phyloP scores from a whole-genome alignment of 2,888 invertebrate species.

The Colostygia pectinataria region DNA sequence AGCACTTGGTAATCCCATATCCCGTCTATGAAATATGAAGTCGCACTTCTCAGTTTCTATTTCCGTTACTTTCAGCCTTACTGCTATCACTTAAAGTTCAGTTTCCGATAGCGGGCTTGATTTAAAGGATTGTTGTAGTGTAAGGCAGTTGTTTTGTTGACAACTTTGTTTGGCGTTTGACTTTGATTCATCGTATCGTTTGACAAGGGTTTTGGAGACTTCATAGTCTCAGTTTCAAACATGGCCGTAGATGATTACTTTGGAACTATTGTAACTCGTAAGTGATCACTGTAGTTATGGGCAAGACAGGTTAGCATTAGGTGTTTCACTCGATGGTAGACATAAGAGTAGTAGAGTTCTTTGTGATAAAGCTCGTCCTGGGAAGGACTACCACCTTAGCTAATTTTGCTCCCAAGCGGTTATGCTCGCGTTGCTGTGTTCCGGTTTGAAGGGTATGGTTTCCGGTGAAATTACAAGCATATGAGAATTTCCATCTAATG shows the following conservation, averaged over 20 bases:
- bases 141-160: slow-evolving; percentile 28
- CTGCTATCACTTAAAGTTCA: slow-evolving; percentile 3
- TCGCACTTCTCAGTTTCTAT: slow-evolving; percentile 3
- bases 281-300: slow-evolving; percentile 1
- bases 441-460: too few relatives aligned
- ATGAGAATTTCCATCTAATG: too few relatives aligned
- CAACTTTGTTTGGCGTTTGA: slow-evolving; percentile 29
- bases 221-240: slow-evolving; percentile 11
- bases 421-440: too few relatives aligned
- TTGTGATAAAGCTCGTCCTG: too few relatives aligned
- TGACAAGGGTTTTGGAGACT: slow-evolving; percentile 24
- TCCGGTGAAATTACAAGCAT: too few relatives aligned
- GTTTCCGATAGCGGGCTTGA: not conserved
- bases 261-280: slow-evolving; percentile 9
- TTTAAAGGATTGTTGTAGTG: slow-evolving; percentile 12
- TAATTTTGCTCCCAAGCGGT: too few relatives aligned
- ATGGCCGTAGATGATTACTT: slow-evolving; percentile 12
- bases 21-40: slow-evolving; percentile 22
- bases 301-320: not conserved
- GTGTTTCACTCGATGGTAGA: not conserved
- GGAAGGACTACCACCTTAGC: too few relatives aligned
- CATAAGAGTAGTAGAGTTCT: too few relatives aligned
- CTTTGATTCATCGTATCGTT: slow-evolving; percentile 29
- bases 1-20: slow-evolving; percentile 13
- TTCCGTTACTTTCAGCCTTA: slow-evolving; percentile 3